Percentiles rank a stretch among this genome's conserved stretches.
Conservation (phyloP, 2,797 vertebrate species). For the Microctenopoma stevenorrisi region DNA sequence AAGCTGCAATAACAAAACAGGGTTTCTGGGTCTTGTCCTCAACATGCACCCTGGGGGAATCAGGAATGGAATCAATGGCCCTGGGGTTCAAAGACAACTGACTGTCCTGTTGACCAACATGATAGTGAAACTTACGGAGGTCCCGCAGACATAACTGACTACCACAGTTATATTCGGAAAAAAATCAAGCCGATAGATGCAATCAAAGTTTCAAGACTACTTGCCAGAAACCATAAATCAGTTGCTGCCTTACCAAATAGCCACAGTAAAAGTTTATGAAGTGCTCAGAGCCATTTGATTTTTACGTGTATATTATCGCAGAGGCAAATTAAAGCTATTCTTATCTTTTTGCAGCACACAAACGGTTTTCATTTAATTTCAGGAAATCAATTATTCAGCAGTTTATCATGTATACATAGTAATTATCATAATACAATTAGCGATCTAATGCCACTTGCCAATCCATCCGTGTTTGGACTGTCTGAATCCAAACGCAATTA, state of each 20-base stretch:
- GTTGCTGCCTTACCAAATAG: conserved; percentile 41
- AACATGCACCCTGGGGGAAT: no score
- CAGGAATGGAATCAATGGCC: no score
- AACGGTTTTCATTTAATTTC: conserved; percentile 40
- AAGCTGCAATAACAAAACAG: no score
- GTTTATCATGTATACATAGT: conserved; percentile 51
- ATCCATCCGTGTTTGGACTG: conserved; percentile 57
- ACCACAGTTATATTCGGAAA: no score
- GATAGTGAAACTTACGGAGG: no score
- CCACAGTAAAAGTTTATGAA: conserved; percentile 50
- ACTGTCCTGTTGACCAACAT: no score
- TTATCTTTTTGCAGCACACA: conserved; percentile 39
- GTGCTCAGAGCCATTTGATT: conserved; percentile 51
- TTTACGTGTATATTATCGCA: conserved; percentile 31
- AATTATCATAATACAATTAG: conserved; percentile 68
- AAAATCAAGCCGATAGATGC: conserved; percentile 21
- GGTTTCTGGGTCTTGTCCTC: no score
- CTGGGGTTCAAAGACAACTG: no score
- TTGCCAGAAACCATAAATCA: conserved; percentile 36
- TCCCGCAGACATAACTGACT: no score
- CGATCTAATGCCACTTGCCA: conserved; percentile 49
- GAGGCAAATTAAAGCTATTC: conserved; percentile 45
- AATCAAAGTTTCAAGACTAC: conserved; percentile 15
- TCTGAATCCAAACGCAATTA: conserved; percentile 68
- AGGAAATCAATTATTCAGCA: conserved; percentile 32